These are phyloP conservation scores for Pygmarrhopalites habei DNA, from an alignment of 1,140 invertebrate genomes.

Conservation along the genomic window DNA sequence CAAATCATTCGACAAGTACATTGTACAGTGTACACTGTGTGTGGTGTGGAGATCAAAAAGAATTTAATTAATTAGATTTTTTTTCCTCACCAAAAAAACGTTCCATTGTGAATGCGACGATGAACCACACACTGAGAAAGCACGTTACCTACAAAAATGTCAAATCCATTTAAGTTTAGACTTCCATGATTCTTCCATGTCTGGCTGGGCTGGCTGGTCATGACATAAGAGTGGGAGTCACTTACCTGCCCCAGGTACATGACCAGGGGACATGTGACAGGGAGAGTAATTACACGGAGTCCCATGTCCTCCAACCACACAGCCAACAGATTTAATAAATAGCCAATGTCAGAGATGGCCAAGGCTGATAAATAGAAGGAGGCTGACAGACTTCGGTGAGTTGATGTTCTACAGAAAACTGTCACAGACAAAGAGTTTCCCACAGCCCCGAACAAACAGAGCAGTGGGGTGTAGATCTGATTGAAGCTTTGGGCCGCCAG, in stretches of 20 bases:
- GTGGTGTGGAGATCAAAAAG: too few species aligned
- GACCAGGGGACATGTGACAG: slow-evolving; percentile 62
- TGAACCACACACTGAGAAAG: slow-evolving; percentile 70
- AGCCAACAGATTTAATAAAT: slow-evolving; percentile 56
- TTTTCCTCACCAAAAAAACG: too few species aligned
- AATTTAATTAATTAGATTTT: too few species aligned
- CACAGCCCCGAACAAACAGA: slow-evolving; percentile 58
- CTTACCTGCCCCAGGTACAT: slow-evolving; percentile 61
- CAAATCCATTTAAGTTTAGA: too few species aligned
- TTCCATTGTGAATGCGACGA: slow-evolving; percentile 78
- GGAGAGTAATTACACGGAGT: slow-evolving; percentile 52
- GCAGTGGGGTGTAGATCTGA: slow-evolving; percentile 54
- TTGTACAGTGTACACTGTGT: too few species aligned
- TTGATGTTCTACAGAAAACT: slow-evolving; percentile 63
- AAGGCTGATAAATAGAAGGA: slow-evolving; percentile 69
- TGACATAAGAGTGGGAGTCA: too few species aligned
- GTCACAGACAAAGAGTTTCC: slow-evolving; percentile 64
- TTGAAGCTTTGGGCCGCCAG: slow-evolving; percentile 1
- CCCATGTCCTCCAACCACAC: slow-evolving; percentile 57
- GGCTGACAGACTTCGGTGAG: slow-evolving; percentile 62
- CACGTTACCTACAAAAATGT: too few species aligned
- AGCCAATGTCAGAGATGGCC: slow-evolving; percentile 65
- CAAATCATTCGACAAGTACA: too few species aligned
- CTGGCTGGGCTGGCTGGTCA: too few species aligned
- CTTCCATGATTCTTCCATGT: too few species aligned